These are phyloP conservation scores for Sinocyclocheilus grahami DNA, from an alignment of 2,113 vertebrate genomes.

Conservation along the genomic window DNA sequence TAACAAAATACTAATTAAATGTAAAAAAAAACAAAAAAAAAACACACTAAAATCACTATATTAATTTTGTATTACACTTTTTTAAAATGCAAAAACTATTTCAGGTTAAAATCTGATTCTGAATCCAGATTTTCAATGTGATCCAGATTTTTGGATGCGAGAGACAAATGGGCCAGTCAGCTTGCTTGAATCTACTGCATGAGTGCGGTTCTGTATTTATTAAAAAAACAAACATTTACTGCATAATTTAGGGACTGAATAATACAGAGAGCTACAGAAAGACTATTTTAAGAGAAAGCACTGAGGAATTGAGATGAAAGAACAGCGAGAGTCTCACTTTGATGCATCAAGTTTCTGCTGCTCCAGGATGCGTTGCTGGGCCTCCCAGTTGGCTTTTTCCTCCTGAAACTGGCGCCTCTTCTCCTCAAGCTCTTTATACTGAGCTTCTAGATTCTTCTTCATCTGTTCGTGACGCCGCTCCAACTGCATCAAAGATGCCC, in stretches of 20 bases:
- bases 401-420: constrained; percentile 78
- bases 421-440: constrained; percentile 83
- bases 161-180: background rate
- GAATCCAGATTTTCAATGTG: background rate
- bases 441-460: constrained; percentile 82
- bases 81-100: background rate
- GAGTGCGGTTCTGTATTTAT: background rate
- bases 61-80: background rate
- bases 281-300: background rate
- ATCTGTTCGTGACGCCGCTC: constrained; percentile 81
- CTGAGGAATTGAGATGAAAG: background rate
- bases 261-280: constrained; percentile 3
- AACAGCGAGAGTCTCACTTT: constrained; percentile 69
- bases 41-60: background rate
- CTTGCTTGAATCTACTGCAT: background rate
- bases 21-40: background rate
- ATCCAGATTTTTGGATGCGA: background rate
- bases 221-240: background rate
- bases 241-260: constrained; percentile 24
- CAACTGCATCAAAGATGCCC: constrained; percentile 63
- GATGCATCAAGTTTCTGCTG: constrained; percentile 82
- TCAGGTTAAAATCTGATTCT: background rate
- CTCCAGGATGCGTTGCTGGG: constrained; percentile 79
- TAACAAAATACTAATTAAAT: background rate
- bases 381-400: constrained; percentile 79